These are phyloP conservation scores for Procambarus virginalis DNA, from an alignment of 1,140 invertebrate genomes.

Conservation along the genomic window DNA sequence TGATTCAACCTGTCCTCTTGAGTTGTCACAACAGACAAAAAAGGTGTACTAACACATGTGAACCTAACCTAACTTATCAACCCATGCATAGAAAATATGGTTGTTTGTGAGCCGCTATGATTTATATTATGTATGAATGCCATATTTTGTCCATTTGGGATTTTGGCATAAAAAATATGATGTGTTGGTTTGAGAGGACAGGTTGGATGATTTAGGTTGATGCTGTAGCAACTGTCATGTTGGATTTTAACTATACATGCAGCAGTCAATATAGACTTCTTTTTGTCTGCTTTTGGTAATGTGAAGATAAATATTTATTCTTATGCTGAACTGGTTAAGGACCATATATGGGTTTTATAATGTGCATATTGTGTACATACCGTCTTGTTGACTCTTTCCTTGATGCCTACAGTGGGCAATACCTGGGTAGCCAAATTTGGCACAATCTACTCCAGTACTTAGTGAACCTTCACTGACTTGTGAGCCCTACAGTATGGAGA, in stretches of 20 bases:
- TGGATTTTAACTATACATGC: not conserved
- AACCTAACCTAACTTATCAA: too few species aligned
- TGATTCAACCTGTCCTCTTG: not conserved
- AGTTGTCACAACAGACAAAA: too few species aligned
- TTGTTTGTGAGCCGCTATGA: too few species aligned
- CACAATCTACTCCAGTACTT: not conserved
- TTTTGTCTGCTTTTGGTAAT: constrained; percentile 1
- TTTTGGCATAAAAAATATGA: too few species aligned
- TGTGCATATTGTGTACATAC: constrained; percentile 13
- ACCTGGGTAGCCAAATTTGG: constrained; percentile 5
- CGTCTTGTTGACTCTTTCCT: not conserved
- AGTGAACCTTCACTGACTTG: not conserved
- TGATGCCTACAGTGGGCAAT: constrained; percentile 5
- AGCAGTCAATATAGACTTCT: not conserved
- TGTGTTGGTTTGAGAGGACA: too few species aligned
- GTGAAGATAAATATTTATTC: constrained; percentile 5
- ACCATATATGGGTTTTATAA: not conserved
- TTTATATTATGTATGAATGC: too few species aligned
- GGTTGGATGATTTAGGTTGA: not conserved
- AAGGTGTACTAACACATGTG: too few species aligned
- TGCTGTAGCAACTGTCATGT: not conserved
- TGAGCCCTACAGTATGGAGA: not conserved
- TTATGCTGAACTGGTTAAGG: not conserved
- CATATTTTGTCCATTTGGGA: too few species aligned
- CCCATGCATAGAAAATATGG: too few species aligned